Evolutionary conservation across 2,797 vertebrate genomes (phyloP), one percentile per base, ranked within the genome.

Genomic region (Enteromius anoplus): DNA sequence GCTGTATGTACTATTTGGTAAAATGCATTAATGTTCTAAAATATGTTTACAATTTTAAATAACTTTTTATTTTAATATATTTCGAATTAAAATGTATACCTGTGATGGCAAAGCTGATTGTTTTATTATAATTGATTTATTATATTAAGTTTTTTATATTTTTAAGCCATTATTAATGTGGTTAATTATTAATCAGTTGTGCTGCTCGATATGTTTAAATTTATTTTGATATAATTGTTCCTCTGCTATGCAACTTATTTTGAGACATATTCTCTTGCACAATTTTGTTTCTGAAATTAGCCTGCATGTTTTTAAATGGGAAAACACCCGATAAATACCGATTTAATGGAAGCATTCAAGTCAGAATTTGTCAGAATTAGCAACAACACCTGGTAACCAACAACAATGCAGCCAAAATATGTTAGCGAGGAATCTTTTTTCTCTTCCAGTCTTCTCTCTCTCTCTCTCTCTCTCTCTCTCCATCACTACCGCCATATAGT

Each of bases 381-480:
- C 66, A 68, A 65, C n/a, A 42, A 7, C 26, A 37, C 79, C 65
- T 65, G 65, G 70, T 78, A 82, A 71, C 73, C 21, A 51, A 34
- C 15, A 68, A 68, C 77, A 84, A 45, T 15, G 5, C 40, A 26
- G 68, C 75, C 85, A 88, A 82, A 84, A 77, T 76, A 62, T 75
- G 85, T 84, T 69, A 82, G 60, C 45, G 58, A n/a, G 5, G 73
- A 45, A 49, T 34, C 75, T 77, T 40, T 60, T 68, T 70, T 70
- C 65, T 73, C 49, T 72, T 58, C 69, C 69, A 32, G 32, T 64
- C 60, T 62, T 62, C 51, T 71, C 55, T 42, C 40, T 42, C 42
- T 42, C 9, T 42, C 69, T 53, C 75, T 53, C 21, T 34, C 32
- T 34, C 34, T 34, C 34, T 34, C 68, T 53, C 75, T 53, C 51